Evolutionary conservation across 2,113 vertebrate species (phyloP), one percentile per base, ranked within the genome.

Genomic region (Notarius quadriscutis): DNA sequence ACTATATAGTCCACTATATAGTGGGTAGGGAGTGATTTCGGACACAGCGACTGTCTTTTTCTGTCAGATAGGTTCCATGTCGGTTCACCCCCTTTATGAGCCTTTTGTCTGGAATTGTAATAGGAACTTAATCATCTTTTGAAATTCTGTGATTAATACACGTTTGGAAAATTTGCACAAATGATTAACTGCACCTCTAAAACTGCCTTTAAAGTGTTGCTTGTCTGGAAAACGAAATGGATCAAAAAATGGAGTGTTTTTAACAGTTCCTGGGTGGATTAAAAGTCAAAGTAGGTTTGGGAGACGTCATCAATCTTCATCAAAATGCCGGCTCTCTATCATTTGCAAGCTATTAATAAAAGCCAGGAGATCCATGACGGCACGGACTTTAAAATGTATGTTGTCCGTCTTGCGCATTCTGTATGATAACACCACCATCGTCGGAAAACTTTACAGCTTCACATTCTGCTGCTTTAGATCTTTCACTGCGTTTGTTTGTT

Each of bases 371-470:
- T 77, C 11, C 72, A 41, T 71, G 69, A 71, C 1, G 2, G 14
- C 30, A 51, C 51, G 0, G 41, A 41, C 41, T 12, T 75, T 75
- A 11, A 27, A 25, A 50, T 7, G 0, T 50, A 5, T 0, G 7
- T 4, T 3, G 17, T 48, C 34, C 4, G 6, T 1, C 8, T 15
- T 10, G 14, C 17, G n/a, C n/a, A 8, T 53, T 30, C 77, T 27
- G 51, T 11, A 14, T 55, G 50, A 55, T 55, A 25, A 55, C 50
- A 10, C 60, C 57, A 25, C 69, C 8, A 53, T 60, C 41, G 2
- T 41, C 41, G 53, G 12, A 22, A 83, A 77, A 77, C 86, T 84
- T 83, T 48, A 55, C 58, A 41, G 57, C 34, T 17, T 84, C 41
- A 22, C 34, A 0, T 51, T 14, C 5, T n/a, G 74, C 74, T 78